These are phyloP conservation scores for human DNA, from an alignment of 2,113 vertebrate species.

Conservation along the genomic window DNA sequence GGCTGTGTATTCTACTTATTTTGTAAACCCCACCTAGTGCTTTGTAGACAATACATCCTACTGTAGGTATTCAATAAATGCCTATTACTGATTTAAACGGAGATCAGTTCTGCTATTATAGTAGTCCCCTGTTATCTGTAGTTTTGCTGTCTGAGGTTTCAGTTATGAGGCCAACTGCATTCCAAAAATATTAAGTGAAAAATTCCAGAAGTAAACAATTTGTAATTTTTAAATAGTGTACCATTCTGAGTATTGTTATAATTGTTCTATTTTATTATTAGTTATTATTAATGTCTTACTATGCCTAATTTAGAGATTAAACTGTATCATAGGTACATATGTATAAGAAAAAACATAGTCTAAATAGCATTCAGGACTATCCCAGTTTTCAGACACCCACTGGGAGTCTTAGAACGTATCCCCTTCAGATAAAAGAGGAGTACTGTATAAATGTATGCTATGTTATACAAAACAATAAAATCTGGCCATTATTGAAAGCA, in stretches of 20 bases:
- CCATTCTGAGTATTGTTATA: neutral
- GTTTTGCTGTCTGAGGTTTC: neutral
- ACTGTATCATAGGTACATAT: neutral
- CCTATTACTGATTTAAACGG: neutral
- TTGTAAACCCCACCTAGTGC: neutral
- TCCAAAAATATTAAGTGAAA: neutral
- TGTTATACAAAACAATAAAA: neutral
- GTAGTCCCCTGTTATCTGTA: neutral
- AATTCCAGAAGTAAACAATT: neutral
- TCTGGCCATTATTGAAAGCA: neutral
- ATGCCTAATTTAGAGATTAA: neutral
- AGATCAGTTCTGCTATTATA: neutral
- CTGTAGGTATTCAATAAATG: neutral
- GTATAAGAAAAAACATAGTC: neutral
- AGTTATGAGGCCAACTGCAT: neutral
- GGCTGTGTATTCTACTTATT: neutral
- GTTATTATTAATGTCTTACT: neutral
- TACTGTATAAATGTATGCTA: neutral
- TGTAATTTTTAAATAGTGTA: neutral
- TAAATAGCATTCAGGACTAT: neutral
- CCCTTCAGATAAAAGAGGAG: neutral
- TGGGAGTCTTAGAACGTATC: neutral
- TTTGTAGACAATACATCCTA: neutral
- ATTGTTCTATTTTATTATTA: neutral
- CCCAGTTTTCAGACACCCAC: neutral